A percentile compares a stretch with the other conserved stretches of the same genome.
phyloP scores from a whole-genome alignment of 2,113 vertebrate species.

The Geococcyx californianus region DNA sequence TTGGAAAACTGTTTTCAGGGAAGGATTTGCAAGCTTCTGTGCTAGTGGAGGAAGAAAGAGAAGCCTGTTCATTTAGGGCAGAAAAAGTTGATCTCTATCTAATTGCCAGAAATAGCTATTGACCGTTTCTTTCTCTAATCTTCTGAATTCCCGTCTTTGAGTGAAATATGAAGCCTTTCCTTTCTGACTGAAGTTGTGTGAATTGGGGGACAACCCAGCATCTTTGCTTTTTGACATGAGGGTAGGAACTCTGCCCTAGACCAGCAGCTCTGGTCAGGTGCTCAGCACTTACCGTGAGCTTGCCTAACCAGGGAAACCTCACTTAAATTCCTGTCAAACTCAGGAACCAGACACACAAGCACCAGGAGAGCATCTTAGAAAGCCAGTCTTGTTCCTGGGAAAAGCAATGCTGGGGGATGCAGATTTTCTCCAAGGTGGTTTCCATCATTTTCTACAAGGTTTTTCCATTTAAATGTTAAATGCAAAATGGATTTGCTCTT shows the following conservation, averaged over 20 bases:
- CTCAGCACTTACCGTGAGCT: neutral
- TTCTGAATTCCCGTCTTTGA: neutral
- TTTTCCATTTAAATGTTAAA: neutral
- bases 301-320: neutral
- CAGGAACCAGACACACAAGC: neutral
- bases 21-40: neutral
- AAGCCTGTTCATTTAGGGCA: neutral
- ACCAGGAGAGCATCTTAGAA: neutral
- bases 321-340: neutral
- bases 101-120: neutral
- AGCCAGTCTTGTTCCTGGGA: neutral
- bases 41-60: neutral
- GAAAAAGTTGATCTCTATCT: neutral
- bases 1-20: neutral
- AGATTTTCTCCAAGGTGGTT: neutral
- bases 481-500: constrained; percentile 8
- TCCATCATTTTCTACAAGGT: neutral
- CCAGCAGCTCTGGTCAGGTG: accelerated
- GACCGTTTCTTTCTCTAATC: neutral
- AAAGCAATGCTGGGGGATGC: neutral
- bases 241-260: neutral
- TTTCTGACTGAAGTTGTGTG: neutral
- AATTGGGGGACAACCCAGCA: neutral
- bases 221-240: neutral
- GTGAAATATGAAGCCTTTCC: neutral